Evolutionary conservation across 1,140 invertebrate species (phyloP).

Genomic region (Steinernema khuongi): DNA sequence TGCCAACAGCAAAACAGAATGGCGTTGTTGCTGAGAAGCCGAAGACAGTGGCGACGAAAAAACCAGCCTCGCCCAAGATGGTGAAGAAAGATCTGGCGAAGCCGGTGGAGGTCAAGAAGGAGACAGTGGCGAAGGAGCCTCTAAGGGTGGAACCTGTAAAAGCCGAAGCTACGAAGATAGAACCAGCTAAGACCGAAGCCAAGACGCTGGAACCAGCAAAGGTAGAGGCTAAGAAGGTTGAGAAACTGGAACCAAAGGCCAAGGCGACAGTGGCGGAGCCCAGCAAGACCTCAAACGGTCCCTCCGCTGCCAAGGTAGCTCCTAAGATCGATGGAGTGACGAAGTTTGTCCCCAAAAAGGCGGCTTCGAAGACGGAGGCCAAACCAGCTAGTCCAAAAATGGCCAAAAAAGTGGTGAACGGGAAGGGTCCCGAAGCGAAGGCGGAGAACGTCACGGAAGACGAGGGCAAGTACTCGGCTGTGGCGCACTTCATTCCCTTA

Average conservation of each 20-base stretch:
- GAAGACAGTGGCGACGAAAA: background rate
- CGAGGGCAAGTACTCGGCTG: conserved; percentile 34
- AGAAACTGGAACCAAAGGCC: background rate
- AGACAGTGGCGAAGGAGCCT: background rate
- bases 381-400: background rate
- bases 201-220: background rate
- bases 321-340: background rate
- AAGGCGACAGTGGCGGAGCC: background rate
- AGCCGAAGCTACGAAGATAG: background rate
- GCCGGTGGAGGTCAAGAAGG: background rate
- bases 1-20: background rate
- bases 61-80: background rate
- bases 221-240: background rate
- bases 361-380: background rate
- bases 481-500: conserved; percentile 36
- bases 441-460: conserved; percentile 23
- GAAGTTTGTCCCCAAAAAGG: background rate
- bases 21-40: background rate
- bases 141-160: background rate
- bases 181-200: background rate
- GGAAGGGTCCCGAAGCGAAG: background rate
- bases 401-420: background rate
- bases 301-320: background rate
- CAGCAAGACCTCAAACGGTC: too few species aligned
- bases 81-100: too few species aligned